Base-by-base conservation (phyloP, 2,888 invertebrate genomes). In the Apotomis betuletana region DNA sequence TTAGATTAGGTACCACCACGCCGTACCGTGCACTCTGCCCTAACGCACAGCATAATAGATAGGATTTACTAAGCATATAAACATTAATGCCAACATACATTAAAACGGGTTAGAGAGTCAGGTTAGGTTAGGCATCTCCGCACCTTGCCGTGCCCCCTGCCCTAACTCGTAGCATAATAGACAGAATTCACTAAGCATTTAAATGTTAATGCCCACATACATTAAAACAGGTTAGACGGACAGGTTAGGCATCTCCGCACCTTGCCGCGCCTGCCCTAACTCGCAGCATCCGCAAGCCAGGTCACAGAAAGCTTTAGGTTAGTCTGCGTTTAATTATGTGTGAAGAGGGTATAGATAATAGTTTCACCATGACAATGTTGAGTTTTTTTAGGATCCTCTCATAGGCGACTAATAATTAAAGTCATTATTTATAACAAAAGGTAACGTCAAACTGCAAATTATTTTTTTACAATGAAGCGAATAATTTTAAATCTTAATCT, bases 71-170 rank as follows among this genome's bases (percentile, higher is more conserved):
- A 9, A 41, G n/a, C 6, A 4, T 38, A n/a, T 58, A 10, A 58
- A 58, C n/a, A n/a, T 58, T 58, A 58, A 58, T 58, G 58, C 41
- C 3, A n/a, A 58, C 41, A 58, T 58, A 41, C 5, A 41, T 58
- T 8, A 58, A 41, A 6, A 41, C 10, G 5, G 10, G 38, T 57
- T 57, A 12, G n/a, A 41, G 10, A 27, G 27, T 27, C 27, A 27
- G 27, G 27, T 27, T 27, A 27, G 27, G 27, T 27, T 27, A 6
- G n/a, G 36, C 36, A 51, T 49, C 61, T 62, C 51, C 51, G n/a
- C 61, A 1, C 6, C n/a, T 62, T 36, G 44, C 51, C 3, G 6
- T 62, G 61, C 61, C 61, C 61, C 61, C 5, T 62, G 49, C n/a
- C 51, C 36, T 49, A 36, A n/a, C 5, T 10, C 3, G 10, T 8